phyloP scores from a whole-genome alignment of 2,888 invertebrate species.

The Xestia c-nigrum region DNA sequence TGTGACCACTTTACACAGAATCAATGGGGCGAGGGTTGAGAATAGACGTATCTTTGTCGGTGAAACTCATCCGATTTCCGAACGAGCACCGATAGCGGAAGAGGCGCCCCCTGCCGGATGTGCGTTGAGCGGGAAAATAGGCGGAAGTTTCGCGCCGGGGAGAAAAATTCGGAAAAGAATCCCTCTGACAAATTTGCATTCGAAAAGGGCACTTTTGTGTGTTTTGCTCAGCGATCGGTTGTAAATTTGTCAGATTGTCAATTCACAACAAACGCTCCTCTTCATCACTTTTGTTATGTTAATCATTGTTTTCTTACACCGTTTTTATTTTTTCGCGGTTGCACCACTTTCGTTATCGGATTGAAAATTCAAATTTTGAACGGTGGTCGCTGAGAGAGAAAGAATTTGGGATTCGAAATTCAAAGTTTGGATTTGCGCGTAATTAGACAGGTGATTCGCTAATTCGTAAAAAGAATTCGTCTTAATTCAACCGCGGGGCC shows the following conservation, averaged over 20 bases:
- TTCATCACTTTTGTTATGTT: constrained; percentile 88
- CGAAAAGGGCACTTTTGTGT: constrained; percentile 88
- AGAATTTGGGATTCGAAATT: constrained; percentile 75
- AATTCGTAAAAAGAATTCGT: constrained; percentile 88
- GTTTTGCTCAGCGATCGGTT: constrained; percentile 85
- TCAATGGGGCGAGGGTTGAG: constrained; percentile 80
- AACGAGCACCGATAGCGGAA: constrained; percentile 84
- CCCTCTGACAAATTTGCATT: constrained; percentile 88
- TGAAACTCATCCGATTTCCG: constrained; percentile 85
- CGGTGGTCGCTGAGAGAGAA: constrained; percentile 55
- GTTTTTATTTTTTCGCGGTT: constrained; percentile 68
- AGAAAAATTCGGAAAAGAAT: constrained; percentile 84
- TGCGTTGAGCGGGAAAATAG: constrained; percentile 90
- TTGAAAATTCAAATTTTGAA: constrained; percentile 63
- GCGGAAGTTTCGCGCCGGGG: constrained; percentile 87
- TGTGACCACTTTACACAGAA: constrained; percentile 77
- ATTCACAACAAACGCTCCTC: constrained; percentile 83
- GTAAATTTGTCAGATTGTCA: constrained; percentile 89
- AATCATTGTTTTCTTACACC: constrained; percentile 79
- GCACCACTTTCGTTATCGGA: constrained; percentile 58
- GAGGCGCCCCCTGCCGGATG: constrained; percentile 84
- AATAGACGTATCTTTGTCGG: constrained; percentile 82
- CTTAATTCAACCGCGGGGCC: constrained; percentile 79
- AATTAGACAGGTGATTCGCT: constrained; percentile 90
- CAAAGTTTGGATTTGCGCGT: constrained; percentile 78